Evolutionary conservation across 2,113 vertebrate species (phyloP), one percentile per base, ranked within the genome.

Genomic region (Vireo altiloquus): DNA sequence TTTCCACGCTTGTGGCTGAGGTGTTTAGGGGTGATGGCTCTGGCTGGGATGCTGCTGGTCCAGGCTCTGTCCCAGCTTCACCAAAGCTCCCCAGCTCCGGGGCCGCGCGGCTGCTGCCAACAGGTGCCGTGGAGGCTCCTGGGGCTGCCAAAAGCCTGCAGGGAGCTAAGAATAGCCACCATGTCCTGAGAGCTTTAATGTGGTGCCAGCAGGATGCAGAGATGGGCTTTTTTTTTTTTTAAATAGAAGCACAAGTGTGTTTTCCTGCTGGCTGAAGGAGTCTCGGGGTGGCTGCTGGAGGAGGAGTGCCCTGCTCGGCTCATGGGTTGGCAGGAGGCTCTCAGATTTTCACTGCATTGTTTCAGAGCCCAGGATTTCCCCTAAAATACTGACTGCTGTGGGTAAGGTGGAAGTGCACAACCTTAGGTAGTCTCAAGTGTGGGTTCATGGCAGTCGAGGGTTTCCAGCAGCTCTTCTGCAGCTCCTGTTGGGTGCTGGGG

Each of bases 161-260:
- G 52, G 77, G 75, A 82, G 78, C 94, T 92, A 84, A 85, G 82
- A 94, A 95, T 96, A 96, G 31, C 57, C 92, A 17, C 61, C 1
- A 1, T 60, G 84, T 87, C 90, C 96, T 13, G 66, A 49, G 74
- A 61, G 87, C 94, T 91, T 94, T 91, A 18, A 76, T 52, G 94
- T 82, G 87, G 53, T 91, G 87, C 92, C 88, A 94, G 96, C 95
- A 88, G 92, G 92, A 91, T 93, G 85, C 82, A 68, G 52, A 54
- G 81, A 87, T 74, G n/a, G 74, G 77, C 50, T 85, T 70, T 68
- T 68, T 59, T 71, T 39, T 39, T 39, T 39, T 39, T 47, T 2
- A 5, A 93, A 90, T 79, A 94, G 92, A 84, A 93, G 1, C 14
- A 9, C 63, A 87, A 91, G 70, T 93, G 71, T 92, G 85, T 91